Conservation (phyloP, 2,888 invertebrate genomes). For the Liopterus haemorrhoidalis region DNA sequence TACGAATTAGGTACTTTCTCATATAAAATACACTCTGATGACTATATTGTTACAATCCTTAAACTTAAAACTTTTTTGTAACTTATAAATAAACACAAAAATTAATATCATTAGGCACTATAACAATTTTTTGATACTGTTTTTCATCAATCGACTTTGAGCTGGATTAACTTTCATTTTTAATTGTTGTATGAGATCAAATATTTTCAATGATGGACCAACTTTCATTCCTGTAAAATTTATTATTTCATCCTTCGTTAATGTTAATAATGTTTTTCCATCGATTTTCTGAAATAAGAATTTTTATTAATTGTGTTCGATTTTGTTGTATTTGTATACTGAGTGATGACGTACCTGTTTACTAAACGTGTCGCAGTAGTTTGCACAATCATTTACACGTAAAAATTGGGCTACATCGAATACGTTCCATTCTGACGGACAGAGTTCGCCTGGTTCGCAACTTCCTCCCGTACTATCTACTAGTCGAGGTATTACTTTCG, state of each 20-base stretch:
- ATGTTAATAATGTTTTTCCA: slow-evolving; percentile 70
- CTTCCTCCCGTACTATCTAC: slow-evolving; percentile 52
- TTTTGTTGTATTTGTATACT: not conserved
- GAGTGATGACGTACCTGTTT: slow-evolving; percentile 43
- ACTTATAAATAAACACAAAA: too few species aligned
- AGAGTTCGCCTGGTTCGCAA: slow-evolving; percentile 51
- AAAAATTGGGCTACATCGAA: slow-evolving; percentile 86
- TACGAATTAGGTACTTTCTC: too few species aligned
- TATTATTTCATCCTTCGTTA: slow-evolving; percentile 86
- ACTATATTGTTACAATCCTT: too few species aligned
- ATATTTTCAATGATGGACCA: slow-evolving; percentile 89
- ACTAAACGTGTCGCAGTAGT: slow-evolving; percentile 62
- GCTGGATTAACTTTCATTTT: slow-evolving; percentile 78
- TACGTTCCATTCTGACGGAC: slow-evolving; percentile 72
- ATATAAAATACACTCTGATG: too few species aligned
- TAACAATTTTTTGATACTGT: slow-evolving; percentile 60
- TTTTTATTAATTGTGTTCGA: too few species aligned
- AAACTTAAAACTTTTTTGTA: too few species aligned
- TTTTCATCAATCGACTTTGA: slow-evolving; percentile 58
- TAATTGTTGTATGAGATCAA: slow-evolving; percentile 84
- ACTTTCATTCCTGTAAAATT: slow-evolving; percentile 88
- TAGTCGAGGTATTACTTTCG: slow-evolving; percentile 59
- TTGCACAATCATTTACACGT: slow-evolving; percentile 76
- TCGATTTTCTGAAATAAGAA: slow-evolving; percentile 60
- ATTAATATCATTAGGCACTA: slow-evolving; percentile 46